Base-by-base conservation (phyloP, 2,888 invertebrate genomes). In the Phasia obesa region DNA sequence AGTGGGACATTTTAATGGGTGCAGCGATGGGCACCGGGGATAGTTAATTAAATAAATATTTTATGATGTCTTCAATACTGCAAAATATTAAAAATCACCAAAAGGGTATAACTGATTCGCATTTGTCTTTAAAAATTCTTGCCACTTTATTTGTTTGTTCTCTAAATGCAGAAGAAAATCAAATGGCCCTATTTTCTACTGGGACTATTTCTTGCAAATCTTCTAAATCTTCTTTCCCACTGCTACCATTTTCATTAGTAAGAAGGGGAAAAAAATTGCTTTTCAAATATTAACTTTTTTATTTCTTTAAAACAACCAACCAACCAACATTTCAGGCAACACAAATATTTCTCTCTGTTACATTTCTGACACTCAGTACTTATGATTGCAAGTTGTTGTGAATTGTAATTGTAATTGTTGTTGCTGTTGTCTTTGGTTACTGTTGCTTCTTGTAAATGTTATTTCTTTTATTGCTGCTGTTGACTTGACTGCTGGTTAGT, bases 301-400 rank as follows among this genome's bases (percentile, higher is more conserved):
- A 55, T 70, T 55, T 38, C 70, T 4, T 64, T 70, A 21, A 77
- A 62, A 55, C 31, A 69, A 76, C 25, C 27, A 57, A 31, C 19
- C 31, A 69, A 76, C 25, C 27, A 57, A 31, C 19, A 57, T 65
- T 49, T 23, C 35, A 23, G 42, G 2, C 35, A 73, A 73, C 65
- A 76, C 25, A 77, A 74, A 55, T 51, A 53, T 35, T 35, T 81
- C 70, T 21, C 31, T 35, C 25, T 79, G 79, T 49, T 75, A 71
- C 60, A 76, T 71, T 67, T 83, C 71, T 79, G 79, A 71, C 79
- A 83, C 83, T 70, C 44, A 47, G 65, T 70, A 67, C 59, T 67
- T 74, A 31, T 75, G 79, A 79, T 71, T 83, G 67, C 59, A 70
- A 15, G n/a, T 69, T 23, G n/a, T 23, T 42, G 44, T 69, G 23